phyloP scores from a whole-genome alignment of 2,888 invertebrate species.

The Tenthredo distinguenda region DNA sequence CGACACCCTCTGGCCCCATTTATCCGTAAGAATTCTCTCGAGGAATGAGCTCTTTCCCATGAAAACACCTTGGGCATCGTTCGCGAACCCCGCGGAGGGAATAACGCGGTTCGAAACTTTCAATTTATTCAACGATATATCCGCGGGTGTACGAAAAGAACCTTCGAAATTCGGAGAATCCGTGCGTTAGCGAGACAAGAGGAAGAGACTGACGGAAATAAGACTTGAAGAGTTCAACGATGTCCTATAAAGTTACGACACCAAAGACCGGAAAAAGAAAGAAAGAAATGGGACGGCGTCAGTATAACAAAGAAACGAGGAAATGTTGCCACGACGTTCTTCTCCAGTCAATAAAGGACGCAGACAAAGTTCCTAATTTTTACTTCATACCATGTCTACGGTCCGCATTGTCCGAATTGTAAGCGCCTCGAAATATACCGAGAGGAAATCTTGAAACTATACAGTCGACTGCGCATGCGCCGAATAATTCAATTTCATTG shows the following conservation, averaged over 20 bases:
- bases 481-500: no score
- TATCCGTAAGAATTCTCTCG: not conserved
- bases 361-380: not conserved
- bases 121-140: constrained; percentile 44
- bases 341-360: not conserved
- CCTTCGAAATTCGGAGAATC: not conserved
- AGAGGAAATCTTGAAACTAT: no score
- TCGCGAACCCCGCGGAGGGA: not conserved
- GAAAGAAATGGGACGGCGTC: not conserved
- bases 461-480: no score
- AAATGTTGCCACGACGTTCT: not conserved
- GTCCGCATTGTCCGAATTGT: not conserved
- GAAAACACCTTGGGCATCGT: constrained; percentile 3
- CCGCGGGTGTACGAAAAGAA: not conserved
- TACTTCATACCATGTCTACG: not conserved
- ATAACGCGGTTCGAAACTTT: constrained; percentile 3
- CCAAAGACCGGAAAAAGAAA: not conserved
- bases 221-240: constrained; percentile 8
- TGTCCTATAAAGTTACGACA: not conserved
- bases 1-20: not conserved
- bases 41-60: not conserved
- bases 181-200: not conserved
- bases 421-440: not conserved
- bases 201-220: not conserved
- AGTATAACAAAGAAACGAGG: not conserved